Conservation (phyloP, 1,140 invertebrate genomes). For the Pogonomyrmex californicus region DNA sequence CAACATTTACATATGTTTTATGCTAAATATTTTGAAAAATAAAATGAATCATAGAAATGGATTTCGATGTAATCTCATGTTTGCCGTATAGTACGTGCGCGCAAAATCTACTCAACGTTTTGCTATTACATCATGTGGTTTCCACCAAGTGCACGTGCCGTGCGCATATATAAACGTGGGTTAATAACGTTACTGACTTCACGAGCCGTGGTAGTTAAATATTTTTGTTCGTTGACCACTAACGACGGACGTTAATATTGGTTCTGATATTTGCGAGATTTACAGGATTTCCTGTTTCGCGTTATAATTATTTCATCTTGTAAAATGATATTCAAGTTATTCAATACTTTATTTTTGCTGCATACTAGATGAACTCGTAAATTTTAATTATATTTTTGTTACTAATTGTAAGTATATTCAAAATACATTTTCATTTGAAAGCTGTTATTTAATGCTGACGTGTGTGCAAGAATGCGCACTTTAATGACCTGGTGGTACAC, state of each 20-base stretch:
- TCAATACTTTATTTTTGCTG: not conserved
- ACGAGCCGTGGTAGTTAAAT: constrained; percentile 43
- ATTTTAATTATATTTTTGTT: not conserved
- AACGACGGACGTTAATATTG: constrained; percentile 9
- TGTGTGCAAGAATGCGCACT: not conserved
- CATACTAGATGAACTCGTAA: not conserved
- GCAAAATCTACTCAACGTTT: constrained; percentile 37
- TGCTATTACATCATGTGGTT: constrained; percentile 43
- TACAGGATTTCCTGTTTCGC: constrained; percentile 6
- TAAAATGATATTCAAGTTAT: constrained; percentile 16
- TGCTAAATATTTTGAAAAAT: constrained; percentile 28
- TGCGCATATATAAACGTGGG: constrained; percentile 34
- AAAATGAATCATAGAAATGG: constrained; percentile 21
- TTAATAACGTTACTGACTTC: constrained; percentile 51
- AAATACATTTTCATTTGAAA: not conserved
- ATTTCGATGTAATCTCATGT: constrained; percentile 55
- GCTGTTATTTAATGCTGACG: not conserved
- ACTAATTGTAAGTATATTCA: not conserved
- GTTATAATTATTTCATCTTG: not conserved
- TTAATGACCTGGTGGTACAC: constrained; percentile 15
- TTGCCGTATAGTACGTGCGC: constrained; percentile 20
- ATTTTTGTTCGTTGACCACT: constrained; percentile 31
- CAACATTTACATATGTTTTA: constrained; percentile 2
- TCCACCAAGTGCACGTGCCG: constrained; percentile 30
- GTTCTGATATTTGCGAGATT: constrained; percentile 21